Evolutionary conservation across 2,888 invertebrate genomes (phyloP), one percentile per base, ranked within the genome.

Genomic region (Xylocampa areola): DNA sequence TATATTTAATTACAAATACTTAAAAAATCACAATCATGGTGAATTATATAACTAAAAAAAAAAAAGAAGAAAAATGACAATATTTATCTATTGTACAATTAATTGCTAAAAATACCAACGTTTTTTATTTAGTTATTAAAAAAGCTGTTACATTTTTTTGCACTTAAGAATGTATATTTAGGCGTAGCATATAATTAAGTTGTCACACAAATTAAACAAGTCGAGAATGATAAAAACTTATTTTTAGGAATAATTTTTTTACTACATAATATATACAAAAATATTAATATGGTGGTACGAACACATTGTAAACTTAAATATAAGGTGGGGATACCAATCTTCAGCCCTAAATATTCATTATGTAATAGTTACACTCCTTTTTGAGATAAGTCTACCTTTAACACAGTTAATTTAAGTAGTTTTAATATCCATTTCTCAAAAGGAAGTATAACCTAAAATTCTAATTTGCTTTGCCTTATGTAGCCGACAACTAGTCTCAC

Each of bases 1-100:
- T 68, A 73, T 59, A 32, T 72, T 70, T 74, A 79, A 77, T 76
- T 79, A 80, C 74, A 80, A 82, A 85, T 86, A 85, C 82, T 82
- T 81, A 86, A 80, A n/a, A 86, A 90, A 92, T 92, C 92, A 92
- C 92, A 92, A 85, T 88, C 74, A 70, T 69, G 87, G 90, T 89
- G 91, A 89, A 88, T 88, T 89, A 90, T 63, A 59, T 41, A 58
- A 73, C 78, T 81, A 80, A 79, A 71, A 60, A 68, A 50, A 58
- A 73, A 67, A 65, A 63, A 55, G 36, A 53, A 17, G 39, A 47
- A 41, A 40, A 19, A 21, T 33, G 4, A 45, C 10, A 13, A 55
- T 51, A 41, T 45, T 63, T 21, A 63, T 60, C 52, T 45, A 66
- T 60, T 66, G 57, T 69, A 68, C 63, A 67, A 60, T 64, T 54